Evolutionary conservation across 1,140 invertebrate species (phyloP).

Genomic region (Phenacoccus solenopsis): DNA sequence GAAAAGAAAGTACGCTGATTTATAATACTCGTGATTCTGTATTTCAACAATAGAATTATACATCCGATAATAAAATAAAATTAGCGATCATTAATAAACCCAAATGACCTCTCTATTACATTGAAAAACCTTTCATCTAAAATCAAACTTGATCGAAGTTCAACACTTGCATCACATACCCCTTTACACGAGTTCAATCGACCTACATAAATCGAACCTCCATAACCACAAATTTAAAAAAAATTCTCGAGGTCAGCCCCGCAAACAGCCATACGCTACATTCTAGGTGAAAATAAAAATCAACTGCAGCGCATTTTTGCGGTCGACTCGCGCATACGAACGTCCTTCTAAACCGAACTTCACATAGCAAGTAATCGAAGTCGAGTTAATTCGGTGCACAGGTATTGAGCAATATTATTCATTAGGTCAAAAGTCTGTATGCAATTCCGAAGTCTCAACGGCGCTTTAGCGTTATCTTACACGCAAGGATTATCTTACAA

Average conservation of each 20-base stretch:
- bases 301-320: background rate
- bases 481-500: constrained; percentile 16
- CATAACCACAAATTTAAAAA: background rate
- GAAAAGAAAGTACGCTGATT: too few species aligned
- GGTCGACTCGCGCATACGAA: background rate
- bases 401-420: constrained; percentile 3
- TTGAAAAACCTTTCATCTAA: too few species aligned
- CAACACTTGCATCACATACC: too few species aligned
- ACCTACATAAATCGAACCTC: background rate
- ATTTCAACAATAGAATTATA: too few species aligned
- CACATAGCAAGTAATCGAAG: background rate
- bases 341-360: background rate
- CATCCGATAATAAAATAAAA: too few species aligned
- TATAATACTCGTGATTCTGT: too few species aligned
- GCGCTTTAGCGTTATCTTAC: constrained; percentile 8
- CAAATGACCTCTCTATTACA: too few species aligned
- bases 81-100: too few species aligned
- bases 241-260: background rate
- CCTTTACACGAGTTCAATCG: too few species aligned
- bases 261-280: background rate
- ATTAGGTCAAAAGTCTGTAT: constrained; percentile 16
- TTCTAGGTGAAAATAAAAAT: background rate
- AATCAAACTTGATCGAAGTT: too few species aligned
- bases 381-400: background rate
- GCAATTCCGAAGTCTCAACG: background rate